phyloP scores from a whole-genome alignment of 2,888 invertebrate genomes.

The Chymomyza amoena region DNA sequence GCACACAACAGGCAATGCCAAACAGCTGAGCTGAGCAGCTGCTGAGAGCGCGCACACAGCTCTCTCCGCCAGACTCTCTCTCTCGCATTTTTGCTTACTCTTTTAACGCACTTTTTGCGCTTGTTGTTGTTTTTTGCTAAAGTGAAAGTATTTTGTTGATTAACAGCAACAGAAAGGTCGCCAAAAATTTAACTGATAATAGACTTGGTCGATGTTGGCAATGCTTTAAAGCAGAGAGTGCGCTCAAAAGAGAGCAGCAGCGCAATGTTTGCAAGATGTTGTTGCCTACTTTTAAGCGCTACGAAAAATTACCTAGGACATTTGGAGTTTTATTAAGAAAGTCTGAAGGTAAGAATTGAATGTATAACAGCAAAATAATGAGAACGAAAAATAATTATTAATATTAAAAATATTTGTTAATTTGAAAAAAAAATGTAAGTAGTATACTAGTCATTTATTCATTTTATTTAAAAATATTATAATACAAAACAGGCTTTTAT shows the following conservation, averaged over 20 bases:
- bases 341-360: not conserved
- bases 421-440: too few species aligned
- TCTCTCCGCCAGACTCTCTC: not conserved
- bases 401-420: too few species aligned
- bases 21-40: slow-evolving; percentile 59
- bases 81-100: not conserved
- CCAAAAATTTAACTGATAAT: slow-evolving; percentile 65
- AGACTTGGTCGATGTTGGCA: slow-evolving; percentile 51
- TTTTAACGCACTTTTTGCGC: slow-evolving; percentile 18
- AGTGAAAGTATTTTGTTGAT: slow-evolving; percentile 69
- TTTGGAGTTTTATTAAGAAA: slow-evolving; percentile 44
- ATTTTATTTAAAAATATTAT: too few species aligned
- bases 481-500: too few species aligned
- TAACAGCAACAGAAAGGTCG: slow-evolving; percentile 55
- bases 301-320: slow-evolving; percentile 52
- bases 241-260: not conserved
- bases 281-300: slow-evolving; percentile 21
- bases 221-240: slow-evolving; percentile 26
- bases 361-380: too few species aligned
- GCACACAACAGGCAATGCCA: slow-evolving; percentile 61
- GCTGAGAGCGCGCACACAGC: slow-evolving; percentile 25
- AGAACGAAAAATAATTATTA: too few species aligned
- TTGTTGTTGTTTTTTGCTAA: slow-evolving; percentile 29
- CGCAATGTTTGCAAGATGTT: not conserved
- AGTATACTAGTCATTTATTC: too few species aligned